Conservation (phyloP, 2,113 vertebrate genomes). For the Capreolus pygargus region DNA sequence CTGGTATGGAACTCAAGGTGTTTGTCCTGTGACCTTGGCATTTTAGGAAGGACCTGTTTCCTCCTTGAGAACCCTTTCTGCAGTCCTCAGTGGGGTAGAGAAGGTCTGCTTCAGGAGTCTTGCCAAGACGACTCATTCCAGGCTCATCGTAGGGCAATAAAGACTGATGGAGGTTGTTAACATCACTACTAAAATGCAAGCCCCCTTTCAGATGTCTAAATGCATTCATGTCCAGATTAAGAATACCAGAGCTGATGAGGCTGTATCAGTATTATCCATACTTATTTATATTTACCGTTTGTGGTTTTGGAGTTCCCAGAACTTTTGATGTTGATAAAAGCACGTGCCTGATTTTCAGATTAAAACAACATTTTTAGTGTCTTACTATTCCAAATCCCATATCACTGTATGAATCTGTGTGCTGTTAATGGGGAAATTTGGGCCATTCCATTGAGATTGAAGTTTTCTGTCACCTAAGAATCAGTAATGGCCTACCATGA, state of each 20-base stretch:
- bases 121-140: constrained; percentile 65
- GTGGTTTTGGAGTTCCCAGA: constrained; percentile 23
- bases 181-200: constrained; percentile 72
- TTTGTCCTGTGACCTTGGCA: not conserved
- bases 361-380: constrained; percentile 22
- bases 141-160: constrained; percentile 61
- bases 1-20: not conserved
- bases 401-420: constrained; percentile 3
- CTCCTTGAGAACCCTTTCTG: not conserved
- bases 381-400: not conserved
- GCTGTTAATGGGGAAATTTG: not conserved
- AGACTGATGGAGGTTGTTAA: constrained; percentile 75
- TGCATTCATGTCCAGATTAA: constrained; percentile 38
- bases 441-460: not conserved
- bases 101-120: constrained; percentile 56
- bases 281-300: constrained; percentile 45
- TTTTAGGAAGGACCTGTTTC: not conserved
- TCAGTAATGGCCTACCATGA: constrained; percentile 14
- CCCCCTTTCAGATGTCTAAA: constrained; percentile 54
- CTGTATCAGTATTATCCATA: not conserved
- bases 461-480: constrained; percentile 47
- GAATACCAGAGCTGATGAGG: constrained; percentile 56
- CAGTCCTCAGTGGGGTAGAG: not conserved
- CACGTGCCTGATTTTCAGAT: constrained; percentile 18
- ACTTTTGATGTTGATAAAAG: constrained; percentile 27